These are phyloP conservation scores for Hybos culiciformis DNA, from an alignment of 2,888 invertebrate species.

Conservation along the genomic window DNA sequence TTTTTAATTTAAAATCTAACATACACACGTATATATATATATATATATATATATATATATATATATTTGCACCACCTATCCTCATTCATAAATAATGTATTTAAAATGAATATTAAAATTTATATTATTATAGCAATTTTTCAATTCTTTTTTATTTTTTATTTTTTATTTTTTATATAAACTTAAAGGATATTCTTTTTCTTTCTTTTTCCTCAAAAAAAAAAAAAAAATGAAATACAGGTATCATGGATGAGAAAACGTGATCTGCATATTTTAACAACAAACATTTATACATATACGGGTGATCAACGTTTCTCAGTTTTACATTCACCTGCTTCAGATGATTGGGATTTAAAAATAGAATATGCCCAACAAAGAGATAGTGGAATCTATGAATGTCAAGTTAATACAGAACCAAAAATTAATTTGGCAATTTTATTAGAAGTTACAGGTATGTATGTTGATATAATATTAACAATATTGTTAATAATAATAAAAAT, in stretches of 20 bases:
- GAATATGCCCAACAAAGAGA: conserved; percentile 73
- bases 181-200: neutral
- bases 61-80: too few relatives aligned
- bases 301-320: conserved; percentile 78
- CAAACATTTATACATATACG: conserved; percentile 73
- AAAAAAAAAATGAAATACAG: conserved; percentile 19
- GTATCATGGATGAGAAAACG: conserved; percentile 36
- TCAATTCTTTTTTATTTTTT: neutral
- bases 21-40: too few relatives aligned
- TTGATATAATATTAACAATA: neutral
- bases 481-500: too few relatives aligned
- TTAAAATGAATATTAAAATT: neutral
- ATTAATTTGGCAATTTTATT: conserved; percentile 71
- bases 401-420: conserved; percentile 82
- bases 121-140: neutral
- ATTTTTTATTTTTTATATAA: conserved; percentile 4
- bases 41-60: too few relatives aligned
- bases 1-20: too few relatives aligned
- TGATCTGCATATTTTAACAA: conserved; percentile 67
- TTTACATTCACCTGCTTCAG: conserved; percentile 66
- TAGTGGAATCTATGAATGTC: conserved; percentile 76
- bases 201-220: too few relatives aligned
- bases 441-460: conserved; percentile 59
- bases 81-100: too few relatives aligned
- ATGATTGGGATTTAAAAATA: conserved; percentile 77